These are phyloP conservation scores for Candidula unifasciata DNA, from an alignment of 2,888 invertebrate species.

Conservation along the genomic window DNA sequence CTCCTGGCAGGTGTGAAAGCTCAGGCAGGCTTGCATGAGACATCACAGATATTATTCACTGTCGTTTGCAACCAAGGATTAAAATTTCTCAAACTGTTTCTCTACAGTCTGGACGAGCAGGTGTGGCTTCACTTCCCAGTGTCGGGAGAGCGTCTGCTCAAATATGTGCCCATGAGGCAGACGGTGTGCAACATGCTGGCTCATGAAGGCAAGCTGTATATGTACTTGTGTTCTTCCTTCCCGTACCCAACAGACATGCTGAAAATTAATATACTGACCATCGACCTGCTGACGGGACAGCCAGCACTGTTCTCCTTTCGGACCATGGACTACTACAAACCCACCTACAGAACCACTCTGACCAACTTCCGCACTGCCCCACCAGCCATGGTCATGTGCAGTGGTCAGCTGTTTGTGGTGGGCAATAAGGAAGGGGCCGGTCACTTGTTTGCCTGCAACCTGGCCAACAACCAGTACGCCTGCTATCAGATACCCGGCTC, in stretches of 20 bases:
- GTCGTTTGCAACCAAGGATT: constrained; percentile 73
- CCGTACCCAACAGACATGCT: constrained; percentile 76
- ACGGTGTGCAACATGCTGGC: constrained; percentile 71
- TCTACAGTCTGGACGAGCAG: constrained; percentile 69
- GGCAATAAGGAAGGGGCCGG: constrained; percentile 75
- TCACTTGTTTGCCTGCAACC: constrained; percentile 73
- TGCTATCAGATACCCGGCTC: constrained; percentile 74
- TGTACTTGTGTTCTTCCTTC: constrained; percentile 74
- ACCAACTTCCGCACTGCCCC: constrained; percentile 74
- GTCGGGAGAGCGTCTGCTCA: constrained; percentile 68
- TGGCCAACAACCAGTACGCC: constrained; percentile 71
- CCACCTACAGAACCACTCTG: constrained; percentile 74
- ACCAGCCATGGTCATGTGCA: constrained; percentile 73
- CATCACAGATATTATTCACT: constrained; percentile 63
- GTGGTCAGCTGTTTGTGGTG: constrained; percentile 70
- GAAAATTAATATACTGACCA: constrained; percentile 72
- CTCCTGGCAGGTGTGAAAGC: background rate
- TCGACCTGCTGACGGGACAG: constrained; percentile 71
- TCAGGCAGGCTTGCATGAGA: constrained; percentile 20
- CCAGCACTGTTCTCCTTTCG: constrained; percentile 71
- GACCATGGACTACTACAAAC: constrained; percentile 71
- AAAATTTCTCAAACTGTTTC: constrained; percentile 72
- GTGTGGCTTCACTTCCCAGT: constrained; percentile 72
- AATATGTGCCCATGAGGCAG: constrained; percentile 72
- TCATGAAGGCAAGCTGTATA: constrained; percentile 70